Evolutionary conservation across 2,888 invertebrate species (phyloP), one percentile per base, ranked within the genome.

Genomic region (Macrosoma leucophasiata): DNA sequence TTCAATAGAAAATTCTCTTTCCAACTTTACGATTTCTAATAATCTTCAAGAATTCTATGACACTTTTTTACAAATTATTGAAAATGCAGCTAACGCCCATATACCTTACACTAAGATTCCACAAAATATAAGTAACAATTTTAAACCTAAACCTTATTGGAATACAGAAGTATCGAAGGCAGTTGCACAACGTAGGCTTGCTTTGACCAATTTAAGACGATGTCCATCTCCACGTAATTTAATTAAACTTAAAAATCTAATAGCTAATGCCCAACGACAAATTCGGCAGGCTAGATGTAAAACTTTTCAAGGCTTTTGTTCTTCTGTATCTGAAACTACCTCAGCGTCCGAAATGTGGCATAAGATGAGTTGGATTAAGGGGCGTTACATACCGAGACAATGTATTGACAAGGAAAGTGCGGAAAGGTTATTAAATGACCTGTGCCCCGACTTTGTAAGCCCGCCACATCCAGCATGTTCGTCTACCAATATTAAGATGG

Each of bases 101-200:
- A 44, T 44, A 11, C 39, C 41, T 1, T 33, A 25, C 10, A 44
- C 12, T 3, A 33, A 19, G 12, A 15, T 34, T 10, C 23, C 28
- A 2, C 20, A 24, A 10, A 17, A 31, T 13, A 18, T 26, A 3
- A 9, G 15, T 30, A 36, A 7, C 20, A 42, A 36, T 20, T 47
- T 42, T 36, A 26, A 2, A 1, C 50, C 52, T 0, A 56, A 52
- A 33, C 35, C 43, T 3, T 59, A 53, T 18, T 59, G 55, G 55
- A 50, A 36, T 22, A 1, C 33, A n/a, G 21, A 36, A 1, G 13
- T 55, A 6, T 54, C 54, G 3, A 46, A 40, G 33, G 18, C 28
- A 2, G 46, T 55, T 1, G 52, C 48, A 0, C 33, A 43, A 22
- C 46, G 52, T 3, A 30, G 53, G 4, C 29, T 39, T 11, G 49